These are phyloP conservation scores for Fringilla coelebs DNA, from an alignment of 2,797 vertebrate genomes.

Conservation along the genomic window DNA sequence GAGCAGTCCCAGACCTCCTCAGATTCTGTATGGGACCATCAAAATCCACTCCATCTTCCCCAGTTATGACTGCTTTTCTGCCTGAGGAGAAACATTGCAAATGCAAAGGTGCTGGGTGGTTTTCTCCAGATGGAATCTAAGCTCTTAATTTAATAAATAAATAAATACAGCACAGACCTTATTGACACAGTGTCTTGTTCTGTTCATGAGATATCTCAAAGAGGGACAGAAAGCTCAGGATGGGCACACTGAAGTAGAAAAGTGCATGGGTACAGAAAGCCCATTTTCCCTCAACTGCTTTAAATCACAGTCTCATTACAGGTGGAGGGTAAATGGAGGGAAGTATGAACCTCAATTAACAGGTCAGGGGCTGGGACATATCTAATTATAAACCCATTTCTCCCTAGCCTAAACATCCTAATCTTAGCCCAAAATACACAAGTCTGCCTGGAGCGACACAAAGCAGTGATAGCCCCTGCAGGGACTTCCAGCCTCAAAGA, in stretches of 20 bases:
- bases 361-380: background rate
- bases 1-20: background rate
- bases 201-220: background rate
- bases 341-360: background rate
- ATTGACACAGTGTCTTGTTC: background rate
- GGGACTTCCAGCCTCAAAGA: background rate
- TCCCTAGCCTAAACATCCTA: slow-evolving; percentile 54
- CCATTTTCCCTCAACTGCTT: background rate
- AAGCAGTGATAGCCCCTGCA: background rate
- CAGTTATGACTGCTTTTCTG: background rate
- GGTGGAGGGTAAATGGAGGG: background rate
- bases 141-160: background rate
- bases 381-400: slow-evolving; percentile 33
- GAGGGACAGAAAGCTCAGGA: background rate
- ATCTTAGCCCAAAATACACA: slow-evolving; percentile 19
- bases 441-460: background rate
- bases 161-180: background rate
- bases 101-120: background rate
- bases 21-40: background rate
- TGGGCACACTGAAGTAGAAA: background rate
- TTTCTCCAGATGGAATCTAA: background rate
- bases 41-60: background rate
- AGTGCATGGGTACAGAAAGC: rapidly evolving
- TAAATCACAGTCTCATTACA: background rate
- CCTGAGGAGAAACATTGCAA: background rate